phyloP scores from a whole-genome alignment of 2,797 vertebrate genomes.

The Amphiprion clarkii region DNA sequence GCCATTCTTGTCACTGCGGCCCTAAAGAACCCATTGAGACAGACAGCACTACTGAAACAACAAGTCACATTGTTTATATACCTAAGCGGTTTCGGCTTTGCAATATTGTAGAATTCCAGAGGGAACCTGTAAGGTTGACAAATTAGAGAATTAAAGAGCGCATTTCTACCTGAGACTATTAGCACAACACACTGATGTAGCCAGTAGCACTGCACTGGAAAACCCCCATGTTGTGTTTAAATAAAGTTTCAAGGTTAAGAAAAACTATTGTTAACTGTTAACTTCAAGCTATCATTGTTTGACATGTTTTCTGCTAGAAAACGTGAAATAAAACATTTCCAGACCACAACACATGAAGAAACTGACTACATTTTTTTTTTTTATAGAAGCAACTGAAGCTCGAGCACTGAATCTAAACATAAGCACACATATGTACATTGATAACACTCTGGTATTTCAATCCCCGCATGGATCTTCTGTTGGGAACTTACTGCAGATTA shows the following conservation, averaged over 20 bases:
- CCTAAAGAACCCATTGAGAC: conserved; percentile 74
- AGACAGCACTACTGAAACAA: background rate
- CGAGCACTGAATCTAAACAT: too few relatives aligned
- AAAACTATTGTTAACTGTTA: background rate
- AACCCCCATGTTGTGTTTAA: too few relatives aligned
- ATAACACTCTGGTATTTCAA: background rate
- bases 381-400: too few relatives aligned
- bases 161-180: too few relatives aligned
- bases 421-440: background rate
- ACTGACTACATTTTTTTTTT: background rate
- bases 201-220: too few relatives aligned
- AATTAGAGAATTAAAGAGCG: background rate
- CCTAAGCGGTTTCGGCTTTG: background rate
- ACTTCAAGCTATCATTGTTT: background rate
- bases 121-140: background rate
- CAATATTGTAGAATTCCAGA: too few relatives aligned
- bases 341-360: background rate
- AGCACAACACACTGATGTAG: too few relatives aligned
- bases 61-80: background rate
- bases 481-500: background rate
- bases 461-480: background rate
- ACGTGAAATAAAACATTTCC: background rate
- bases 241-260: too few relatives aligned
- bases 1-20: conserved; percentile 93
- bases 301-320: background rate